Evolutionary conservation across 1,140 invertebrate genomes (phyloP), one percentile per base, ranked within the genome.

Genomic region (Ladona fulva): DNA sequence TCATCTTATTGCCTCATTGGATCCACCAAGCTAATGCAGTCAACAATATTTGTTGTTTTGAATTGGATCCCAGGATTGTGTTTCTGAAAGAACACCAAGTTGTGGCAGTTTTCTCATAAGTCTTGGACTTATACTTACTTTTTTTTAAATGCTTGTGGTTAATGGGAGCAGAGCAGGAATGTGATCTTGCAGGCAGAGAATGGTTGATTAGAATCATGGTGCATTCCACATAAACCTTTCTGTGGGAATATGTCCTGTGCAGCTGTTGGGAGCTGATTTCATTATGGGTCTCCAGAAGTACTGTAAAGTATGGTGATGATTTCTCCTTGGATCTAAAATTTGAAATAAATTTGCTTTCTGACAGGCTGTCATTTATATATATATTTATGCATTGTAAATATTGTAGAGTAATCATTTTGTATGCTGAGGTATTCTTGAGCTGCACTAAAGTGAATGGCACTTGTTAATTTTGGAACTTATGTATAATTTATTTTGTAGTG

Each of bases 151-250:
- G 52, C 16, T 66, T 66, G 52, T 66, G 14, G 52, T 19, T 6
- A 22, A 66, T 19, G 29, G 29, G 1, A 37, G 29, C 29, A 8
- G 29, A 66, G 14, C 16, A 25, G 74, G 74, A 14, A 25, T 7
- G 74, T 75, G 74, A 83, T 79, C 81, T 81, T 81, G 82, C 80
- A 84, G 80, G 75, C 42, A 81, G 79, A 83, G 77, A 78, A 83
- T 83, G 74, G 24, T 77, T 59, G n/a, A 74, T 11, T 24, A 52
- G 22, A 76, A 37, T 77, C 74, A 78, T 76, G 78, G 77, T 74
- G 76, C 66, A 75, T 78, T 74, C 75, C 59, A 78, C 10, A 37
- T 25, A 75, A 77, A 73, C 29, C 75, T 78, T 74, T 77, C 52
- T 77, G 52, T 76, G 73, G 74, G 77, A 37, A 25, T 42, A 74